Base-by-base conservation (phyloP, 2,797 vertebrate species). In the Neoniphon sammara region DNA sequence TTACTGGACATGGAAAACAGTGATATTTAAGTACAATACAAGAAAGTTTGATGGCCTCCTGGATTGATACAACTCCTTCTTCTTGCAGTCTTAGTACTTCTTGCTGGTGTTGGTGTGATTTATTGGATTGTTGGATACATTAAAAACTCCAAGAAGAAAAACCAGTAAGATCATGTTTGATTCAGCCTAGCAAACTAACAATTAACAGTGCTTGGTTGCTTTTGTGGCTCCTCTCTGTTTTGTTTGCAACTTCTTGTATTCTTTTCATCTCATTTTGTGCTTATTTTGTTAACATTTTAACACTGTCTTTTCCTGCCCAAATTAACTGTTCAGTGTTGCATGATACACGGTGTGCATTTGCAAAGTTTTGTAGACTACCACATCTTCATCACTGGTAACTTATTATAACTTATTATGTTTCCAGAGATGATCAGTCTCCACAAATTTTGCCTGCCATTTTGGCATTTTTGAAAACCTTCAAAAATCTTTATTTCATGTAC, bases 111-210 rank as follows among this genome's bases (percentile, higher is more conserved):
- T 39, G 2, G 25, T 27, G 25, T 27, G 25, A 27, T 27, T 27
- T 27, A 27, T 27, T 27, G 25, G 25, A 27, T 27, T 27, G 25
- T 27, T 27, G 25, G 25, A 27, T 27, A 27, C 25, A 27, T 27
- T 27, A 27, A 27, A 27, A 27, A 27, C 20, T 0, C 3, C 12
- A 63, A 23, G 52, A 70, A 55, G n/a, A 77, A 0, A 17, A 3
- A 1, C 30, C 0, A 85, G 87, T 89, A 90, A 91, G 60, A 3
- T 31, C 3, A 7, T 52, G 17, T 58, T 70, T 78, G 34, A 63
- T 75, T 78, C 0, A 27, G 1, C 12, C 71, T 3, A 54, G 36
- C 17, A 42, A 39, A 77, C 67, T 84, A 83, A 80, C 58, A 23
- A 5, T 15, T 10, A 23, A 49, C 46, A 23, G 7, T 15, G 18